A percentile compares a stretch with the other conserved stretches of the same genome.
These are phyloP conservation scores for Acronicta psi DNA, from an alignment of 2,888 invertebrate genomes.

Conservation along the genomic window DNA sequence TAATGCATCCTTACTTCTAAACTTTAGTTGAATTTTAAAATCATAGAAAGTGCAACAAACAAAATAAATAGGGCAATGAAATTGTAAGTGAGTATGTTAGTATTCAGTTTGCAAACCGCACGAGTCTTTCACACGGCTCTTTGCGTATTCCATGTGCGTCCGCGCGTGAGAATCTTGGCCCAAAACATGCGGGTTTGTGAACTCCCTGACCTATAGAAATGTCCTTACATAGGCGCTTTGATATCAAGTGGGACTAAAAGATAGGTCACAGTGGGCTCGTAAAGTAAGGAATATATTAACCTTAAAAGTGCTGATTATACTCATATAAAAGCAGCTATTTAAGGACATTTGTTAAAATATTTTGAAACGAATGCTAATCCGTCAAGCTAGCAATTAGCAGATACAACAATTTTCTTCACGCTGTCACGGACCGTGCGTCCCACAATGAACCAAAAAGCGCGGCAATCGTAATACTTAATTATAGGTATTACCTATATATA, in stretches of 20 bases:
- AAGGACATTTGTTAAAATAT: too few relatives aligned
- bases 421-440: too few relatives aligned
- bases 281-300: background rate
- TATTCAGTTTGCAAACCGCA: constrained; percentile 82
- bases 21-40: constrained; percentile 41
- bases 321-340: too few relatives aligned
- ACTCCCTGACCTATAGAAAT: constrained; percentile 36
- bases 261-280: background rate
- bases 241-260: background rate
- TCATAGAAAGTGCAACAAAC: constrained; percentile 55
- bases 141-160: constrained; percentile 75
- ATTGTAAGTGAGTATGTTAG: constrained; percentile 79
- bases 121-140: constrained; percentile 79
- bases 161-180: constrained; percentile 74
- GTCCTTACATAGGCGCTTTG: constrained; percentile 9
- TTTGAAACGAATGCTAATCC: too few relatives aligned
- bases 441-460: too few relatives aligned
- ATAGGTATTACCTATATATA: too few relatives aligned
- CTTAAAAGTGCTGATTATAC: too few relatives aligned
- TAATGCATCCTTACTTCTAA: constrained; percentile 39
- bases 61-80: constrained; percentile 79
- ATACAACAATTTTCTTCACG: too few relatives aligned
- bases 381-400: too few relatives aligned
- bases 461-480: too few relatives aligned
- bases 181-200: constrained; percentile 65